phyloP scores from a whole-genome alignment of 2,888 invertebrate genomes.

The Agrochola lychnidis region DNA sequence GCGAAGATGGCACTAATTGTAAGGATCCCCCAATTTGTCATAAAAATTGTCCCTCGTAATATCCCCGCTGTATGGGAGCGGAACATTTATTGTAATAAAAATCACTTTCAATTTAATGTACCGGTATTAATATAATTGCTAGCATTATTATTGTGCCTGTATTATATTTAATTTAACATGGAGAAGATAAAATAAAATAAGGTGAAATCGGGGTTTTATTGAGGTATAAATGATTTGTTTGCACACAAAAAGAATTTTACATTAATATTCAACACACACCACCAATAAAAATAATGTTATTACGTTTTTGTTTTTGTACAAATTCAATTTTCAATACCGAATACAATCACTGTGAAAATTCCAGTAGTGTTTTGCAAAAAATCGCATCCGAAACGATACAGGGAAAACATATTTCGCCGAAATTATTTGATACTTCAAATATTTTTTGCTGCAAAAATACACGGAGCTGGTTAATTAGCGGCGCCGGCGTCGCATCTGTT shows the following conservation, averaged over 20 bases:
- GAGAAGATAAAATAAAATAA: slow-evolving; percentile 1
- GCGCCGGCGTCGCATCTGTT: slow-evolving; percentile 79
- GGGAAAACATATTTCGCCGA: slow-evolving; percentile 21
- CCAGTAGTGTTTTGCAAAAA: slow-evolving; percentile 14
- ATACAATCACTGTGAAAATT: slow-evolving; percentile 10
- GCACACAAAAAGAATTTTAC: slow-evolving; percentile 11
- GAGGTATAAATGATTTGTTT: background rate
- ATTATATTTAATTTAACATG: slow-evolving; percentile 28
- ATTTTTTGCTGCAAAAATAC: slow-evolving; percentile 74
- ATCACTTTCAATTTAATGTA: slow-evolving; percentile 55
- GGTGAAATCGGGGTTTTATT: background rate
- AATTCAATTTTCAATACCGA: slow-evolving; percentile 17
- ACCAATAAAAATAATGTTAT: slow-evolving; percentile 3
- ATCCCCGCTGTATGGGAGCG: slow-evolving; percentile 61
- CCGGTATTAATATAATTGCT: slow-evolving; percentile 34
- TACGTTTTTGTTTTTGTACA: slow-evolving; percentile 7
- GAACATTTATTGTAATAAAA: slow-evolving; percentile 55
- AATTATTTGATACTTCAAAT: slow-evolving; percentile 41
- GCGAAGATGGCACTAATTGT: slow-evolving; percentile 85
- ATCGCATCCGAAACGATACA: slow-evolving; percentile 1
- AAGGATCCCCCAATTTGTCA: slow-evolving; percentile 84
- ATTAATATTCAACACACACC: slow-evolving; percentile 5
- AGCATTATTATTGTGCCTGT: slow-evolving; percentile 11
- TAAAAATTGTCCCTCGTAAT: slow-evolving; percentile 77
- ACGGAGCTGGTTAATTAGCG: slow-evolving; percentile 80